Conservation (phyloP, 2,797 vertebrate genomes). For the Menidia menidia region DNA sequence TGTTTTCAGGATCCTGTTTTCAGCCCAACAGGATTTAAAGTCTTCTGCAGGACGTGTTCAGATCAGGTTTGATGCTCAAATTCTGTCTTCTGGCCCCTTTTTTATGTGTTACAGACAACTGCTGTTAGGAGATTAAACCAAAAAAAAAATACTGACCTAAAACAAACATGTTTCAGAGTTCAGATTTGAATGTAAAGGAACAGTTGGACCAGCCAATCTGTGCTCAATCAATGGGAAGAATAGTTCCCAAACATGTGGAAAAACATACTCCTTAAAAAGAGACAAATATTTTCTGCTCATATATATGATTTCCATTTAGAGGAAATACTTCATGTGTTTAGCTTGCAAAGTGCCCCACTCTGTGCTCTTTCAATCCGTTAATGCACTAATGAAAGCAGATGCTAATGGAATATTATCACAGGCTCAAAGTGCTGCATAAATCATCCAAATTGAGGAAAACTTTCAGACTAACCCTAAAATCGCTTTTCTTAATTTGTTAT, state of each 20-base stretch:
- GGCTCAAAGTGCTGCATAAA: too few relatives aligned
- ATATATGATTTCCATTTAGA: background rate
- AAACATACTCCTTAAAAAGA: background rate
- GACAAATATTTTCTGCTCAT: background rate
- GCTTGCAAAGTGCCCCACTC: background rate
- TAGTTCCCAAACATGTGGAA: too few relatives aligned
- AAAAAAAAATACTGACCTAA: too few relatives aligned
- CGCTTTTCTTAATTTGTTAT: background rate
- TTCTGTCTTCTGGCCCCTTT: background rate
- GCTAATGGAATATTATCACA: conserved; percentile 9
- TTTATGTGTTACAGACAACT: background rate
- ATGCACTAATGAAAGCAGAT: background rate
- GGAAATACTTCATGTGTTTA: background rate
- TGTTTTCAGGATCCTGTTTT: conserved; percentile 88
- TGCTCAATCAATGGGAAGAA: too few relatives aligned
- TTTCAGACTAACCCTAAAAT: background rate
- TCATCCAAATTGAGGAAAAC: background rate
- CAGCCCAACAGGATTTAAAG: conserved; percentile 83
- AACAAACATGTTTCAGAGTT: too few relatives aligned
- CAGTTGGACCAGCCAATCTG: too few relatives aligned
- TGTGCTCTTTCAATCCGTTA: background rate
- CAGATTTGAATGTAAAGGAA: background rate
- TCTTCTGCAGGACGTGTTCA: conserved; percentile 87
- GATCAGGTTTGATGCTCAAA: conserved; percentile 70
- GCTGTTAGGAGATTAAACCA: too few relatives aligned